These are phyloP conservation scores for Himalopsyche kuldschensis DNA, from an alignment of 2,888 invertebrate species.

Conservation along the genomic window DNA sequence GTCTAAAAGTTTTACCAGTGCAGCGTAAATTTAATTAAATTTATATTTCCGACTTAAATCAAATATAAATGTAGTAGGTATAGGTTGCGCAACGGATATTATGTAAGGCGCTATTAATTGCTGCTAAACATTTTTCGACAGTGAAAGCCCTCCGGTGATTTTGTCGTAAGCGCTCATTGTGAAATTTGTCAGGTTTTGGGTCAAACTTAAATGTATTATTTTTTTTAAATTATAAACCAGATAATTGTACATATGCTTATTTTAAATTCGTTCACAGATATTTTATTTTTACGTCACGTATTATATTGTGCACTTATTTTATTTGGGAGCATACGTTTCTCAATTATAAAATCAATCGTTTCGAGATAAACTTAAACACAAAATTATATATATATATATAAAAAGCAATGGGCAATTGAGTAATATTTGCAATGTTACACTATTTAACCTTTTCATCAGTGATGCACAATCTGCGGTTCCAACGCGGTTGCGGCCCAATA, in stretches of 20 bases:
- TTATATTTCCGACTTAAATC: not conserved
- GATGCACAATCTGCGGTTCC: too few relatives aligned
- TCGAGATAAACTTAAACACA: too few relatives aligned
- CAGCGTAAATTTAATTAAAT: not conserved
- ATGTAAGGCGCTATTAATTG: not conserved
- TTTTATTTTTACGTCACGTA: constrained; percentile 4
- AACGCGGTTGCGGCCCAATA: too few relatives aligned
- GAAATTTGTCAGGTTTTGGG: not conserved
- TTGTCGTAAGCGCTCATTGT: not conserved
- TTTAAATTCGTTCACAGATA: not conserved
- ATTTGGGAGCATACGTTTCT: not conserved
- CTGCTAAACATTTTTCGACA: not conserved
- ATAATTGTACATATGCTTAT: too few relatives aligned
- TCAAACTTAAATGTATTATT: not conserved
- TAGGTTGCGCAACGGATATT: not conserved
- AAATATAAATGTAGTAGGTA: not conserved
- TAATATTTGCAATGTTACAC: too few relatives aligned
- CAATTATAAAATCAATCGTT: too few relatives aligned
- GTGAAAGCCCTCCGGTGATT: not conserved
- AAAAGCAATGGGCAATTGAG: too few relatives aligned
- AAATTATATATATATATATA: too few relatives aligned
- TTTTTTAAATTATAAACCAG: not conserved
- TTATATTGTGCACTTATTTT: constrained; percentile 25
- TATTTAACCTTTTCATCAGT: too few relatives aligned
- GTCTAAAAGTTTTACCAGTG: too few relatives aligned